Evolutionary conservation across 2,797 vertebrate genomes (phyloP), one percentile per base, ranked within the genome.

Genomic region (Ctenosaura bakeri): DNA sequence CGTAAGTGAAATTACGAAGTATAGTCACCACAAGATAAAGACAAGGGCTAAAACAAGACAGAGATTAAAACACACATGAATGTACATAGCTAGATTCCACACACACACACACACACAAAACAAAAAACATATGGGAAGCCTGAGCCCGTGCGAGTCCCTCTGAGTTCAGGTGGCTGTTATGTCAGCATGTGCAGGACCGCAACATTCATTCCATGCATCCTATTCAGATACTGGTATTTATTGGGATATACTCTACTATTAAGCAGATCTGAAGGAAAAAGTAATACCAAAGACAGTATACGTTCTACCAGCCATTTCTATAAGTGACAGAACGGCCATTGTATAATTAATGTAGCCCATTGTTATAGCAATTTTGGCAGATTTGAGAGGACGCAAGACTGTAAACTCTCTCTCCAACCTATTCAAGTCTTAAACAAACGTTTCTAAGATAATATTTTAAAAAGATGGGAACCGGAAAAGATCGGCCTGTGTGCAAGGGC

Each of bases 1-100:
- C 32, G 24, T 0, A 62, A 92, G 42, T 0, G 24, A 2, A 42
- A 77, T 46, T 0, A 0, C 1, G 0, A 22, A 85, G n/a, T 74
- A 35, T 0, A 10, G 32, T 66, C 42, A 32, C 24, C 35, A 2
- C 0, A 50, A 1, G 22, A 14, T 14, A 35, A 52, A 69, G 42
- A 79, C 54, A 86, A 35, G 4, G 22, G n/a, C 20, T 14, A 73
- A 35, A 29, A 12, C 12, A 89, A 85, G 18, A 80, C 16, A 46
- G 38, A 12, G 50, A 81, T 59, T 42, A 85, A 69, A 74, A 62
- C 29, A 80, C 32, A 46, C 10, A 32, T 20, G 13, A 76, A 20
- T 62, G 35, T 66, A 35, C 38, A 35, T 6, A 12, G 24, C 14
- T 81, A n/a, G 64, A 69, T 81, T 80, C 20, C 18, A 73, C 24